Percentiles rank a stretch among this genome's conserved stretches.
phyloP scores from a whole-genome alignment of 2,888 invertebrate genomes.

The Chymomyza amoena region DNA sequence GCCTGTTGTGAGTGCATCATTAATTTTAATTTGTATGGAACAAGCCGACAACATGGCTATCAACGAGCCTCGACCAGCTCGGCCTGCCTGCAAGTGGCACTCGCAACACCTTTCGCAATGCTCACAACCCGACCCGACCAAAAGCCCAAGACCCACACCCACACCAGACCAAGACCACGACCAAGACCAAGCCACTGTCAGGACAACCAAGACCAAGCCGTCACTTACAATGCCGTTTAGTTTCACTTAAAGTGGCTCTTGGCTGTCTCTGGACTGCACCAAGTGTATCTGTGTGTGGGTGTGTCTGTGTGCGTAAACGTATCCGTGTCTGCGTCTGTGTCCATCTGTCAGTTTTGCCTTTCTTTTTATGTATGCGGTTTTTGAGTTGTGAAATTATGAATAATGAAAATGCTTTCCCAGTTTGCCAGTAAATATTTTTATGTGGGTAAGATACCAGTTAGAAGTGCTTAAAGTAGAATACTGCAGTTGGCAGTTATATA shows the following conservation, averaged over 20 bases:
- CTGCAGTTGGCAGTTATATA: not conserved
- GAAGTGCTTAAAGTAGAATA: not conserved
- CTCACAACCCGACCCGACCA: not conserved
- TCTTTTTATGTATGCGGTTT: not conserved
- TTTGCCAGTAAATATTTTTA: conserved; percentile 5
- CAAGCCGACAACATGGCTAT: conserved; percentile 57
- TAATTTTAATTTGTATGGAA: conserved; percentile 70
- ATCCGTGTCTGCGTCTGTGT: not conserved
- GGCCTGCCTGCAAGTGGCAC: conserved; percentile 1
- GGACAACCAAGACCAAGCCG: conserved; percentile 51
- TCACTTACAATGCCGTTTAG: conserved; percentile 62
- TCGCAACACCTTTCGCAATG: conserved; percentile 3
- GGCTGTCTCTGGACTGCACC: conserved; percentile 37
- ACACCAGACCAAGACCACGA: conserved; percentile 39
- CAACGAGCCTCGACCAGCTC: conserved; percentile 28
- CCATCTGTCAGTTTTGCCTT: not conserved
- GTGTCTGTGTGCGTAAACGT: not conserved
- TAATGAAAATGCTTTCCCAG: conserved; percentile 5
- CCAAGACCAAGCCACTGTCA: conserved; percentile 34
- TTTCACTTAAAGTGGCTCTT: conserved; percentile 69
- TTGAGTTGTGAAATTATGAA: conserved; percentile 6
- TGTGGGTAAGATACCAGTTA: not conserved
- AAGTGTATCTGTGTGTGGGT: not conserved
- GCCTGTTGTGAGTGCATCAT: conserved; percentile 68
- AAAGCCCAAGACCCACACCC: conserved; percentile 38